Evolutionary conservation across 2,888 invertebrate genomes (phyloP).

Genomic region (Oconnorella tubifera): DNA sequence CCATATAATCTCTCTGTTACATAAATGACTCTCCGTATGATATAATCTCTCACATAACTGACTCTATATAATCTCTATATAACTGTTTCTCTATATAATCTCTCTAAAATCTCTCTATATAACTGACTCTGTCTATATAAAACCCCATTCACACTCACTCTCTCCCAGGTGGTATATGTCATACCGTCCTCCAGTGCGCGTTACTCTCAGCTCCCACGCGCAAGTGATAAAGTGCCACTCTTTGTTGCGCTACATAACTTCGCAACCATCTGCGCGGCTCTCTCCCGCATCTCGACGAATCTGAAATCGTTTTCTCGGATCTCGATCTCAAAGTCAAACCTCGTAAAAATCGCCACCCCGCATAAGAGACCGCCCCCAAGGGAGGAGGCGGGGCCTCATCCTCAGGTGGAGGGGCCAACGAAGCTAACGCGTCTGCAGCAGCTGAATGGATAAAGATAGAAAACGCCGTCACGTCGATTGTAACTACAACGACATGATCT

Average conservation of each 20-base stretch:
- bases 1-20: no score
- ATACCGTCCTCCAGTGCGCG: constrained; percentile 98
- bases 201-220: constrained; percentile 93
- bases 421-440: constrained; percentile 1
- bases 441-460: constrained; percentile 5
- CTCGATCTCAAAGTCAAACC: constrained; percentile 35
- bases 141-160: no score
- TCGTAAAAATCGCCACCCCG: constrained; percentile 22
- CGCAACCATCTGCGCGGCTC: constrained; percentile 88
- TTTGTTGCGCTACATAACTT: constrained; percentile 90
- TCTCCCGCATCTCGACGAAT: constrained; percentile 44
- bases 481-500: constrained; percentile 14
- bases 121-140: no score
- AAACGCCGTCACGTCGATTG: constrained; percentile 15
- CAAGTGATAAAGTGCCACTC: constrained; percentile 96
- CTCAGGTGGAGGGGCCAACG: not conserved
- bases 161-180: constrained; percentile 91
- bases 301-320: constrained; percentile 53
- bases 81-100: no score
- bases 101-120: no score
- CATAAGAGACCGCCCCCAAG: constrained; percentile 4
- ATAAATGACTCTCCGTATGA: no score
- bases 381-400: no score
- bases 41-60: no score
- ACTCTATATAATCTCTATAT: no score